These are phyloP conservation scores for Hephaestus fuliginosus DNA, from an alignment of 2,797 vertebrate genomes.

Conservation along the genomic window DNA sequence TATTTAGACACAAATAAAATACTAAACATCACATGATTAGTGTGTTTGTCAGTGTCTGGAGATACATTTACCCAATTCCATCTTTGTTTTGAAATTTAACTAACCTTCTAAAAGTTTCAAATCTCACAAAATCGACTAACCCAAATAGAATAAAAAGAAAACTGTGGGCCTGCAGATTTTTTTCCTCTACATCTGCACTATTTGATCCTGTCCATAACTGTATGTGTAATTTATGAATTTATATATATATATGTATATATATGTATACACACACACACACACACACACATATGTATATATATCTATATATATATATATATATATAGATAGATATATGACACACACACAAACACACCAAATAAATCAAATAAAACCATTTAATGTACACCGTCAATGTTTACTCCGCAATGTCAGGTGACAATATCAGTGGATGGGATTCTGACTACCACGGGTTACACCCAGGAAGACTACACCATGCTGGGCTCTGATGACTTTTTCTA, in stretches of 20 bases:
- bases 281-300: too few species aligned
- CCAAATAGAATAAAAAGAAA: not conserved
- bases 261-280: too few species aligned
- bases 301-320: too few species aligned
- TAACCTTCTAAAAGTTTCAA: slow-evolving; percentile 4
- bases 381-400: slow-evolving; percentile 26
- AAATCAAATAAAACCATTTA: not conserved
- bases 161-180: not conserved
- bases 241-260: too few species aligned
- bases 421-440: slow-evolving; percentile 99
- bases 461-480: slow-evolving; percentile 99
- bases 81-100: slow-evolving; percentile 18
- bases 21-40: not conserved
- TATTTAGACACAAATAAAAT: not conserved
- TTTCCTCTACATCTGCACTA: not conserved
- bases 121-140: not conserved
- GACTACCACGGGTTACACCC: slow-evolving; percentile 98
- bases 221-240: too few species aligned
- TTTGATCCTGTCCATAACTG: not conserved
- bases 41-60: slow-evolving; percentile 23
- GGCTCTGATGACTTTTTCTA: slow-evolving; percentile 99
- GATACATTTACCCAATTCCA: not conserved
- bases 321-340: too few species aligned
- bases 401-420: slow-evolving; percentile 89
- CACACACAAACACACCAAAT: too few species aligned